Evolutionary conservation across 2,888 invertebrate species (phyloP), one percentile per base, ranked within the genome.

Genomic region (Gasteruption jaculator): DNA sequence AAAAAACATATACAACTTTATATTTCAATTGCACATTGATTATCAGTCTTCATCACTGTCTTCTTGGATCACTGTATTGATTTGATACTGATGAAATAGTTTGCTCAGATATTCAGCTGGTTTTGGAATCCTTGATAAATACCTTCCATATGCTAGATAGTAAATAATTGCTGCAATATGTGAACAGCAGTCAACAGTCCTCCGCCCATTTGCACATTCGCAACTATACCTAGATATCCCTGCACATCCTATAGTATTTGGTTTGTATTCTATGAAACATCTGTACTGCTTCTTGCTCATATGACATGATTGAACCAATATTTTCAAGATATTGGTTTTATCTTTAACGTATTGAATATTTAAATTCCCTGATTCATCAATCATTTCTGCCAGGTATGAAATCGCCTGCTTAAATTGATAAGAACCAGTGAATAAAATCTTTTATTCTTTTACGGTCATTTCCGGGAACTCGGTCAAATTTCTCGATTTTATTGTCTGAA

Each of bases 281-380:
- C 32, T 26, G 33, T 46, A 35, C 8, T 25, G 11, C 22, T 24
- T 38, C 19, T 20, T 29, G 20, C 14, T 33, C 10, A 43, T 43
- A 22, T 46, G 43, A 20, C 46, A 29, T 11, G 43, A 46, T 20
- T 39, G 30, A 10, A 46, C 43, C 26, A 25, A 24, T 18, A 42
- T 12, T 24, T 43, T 46, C 10, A 45, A 20, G 14, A 45, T 25
- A 16, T 41, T 41, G 8, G 26, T 11, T 34, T 26, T 26, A 20
- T 32, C 32, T 43, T 39, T 40, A n/a, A 31, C 37, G 19, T 30
- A 45, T 33, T 38, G 38, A 11, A 45, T 11, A 19, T 20, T 40
- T 6, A 40, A 15, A 27, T 21, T 40, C 15, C 30, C 31, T 8
- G 19, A 30, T 35, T 29, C 44, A 15, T 44, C n/a, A n/a, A 34